Evolutionary conservation across 1,140 invertebrate genomes (phyloP).

Genomic region (Melipona quadrifasciata): DNA sequence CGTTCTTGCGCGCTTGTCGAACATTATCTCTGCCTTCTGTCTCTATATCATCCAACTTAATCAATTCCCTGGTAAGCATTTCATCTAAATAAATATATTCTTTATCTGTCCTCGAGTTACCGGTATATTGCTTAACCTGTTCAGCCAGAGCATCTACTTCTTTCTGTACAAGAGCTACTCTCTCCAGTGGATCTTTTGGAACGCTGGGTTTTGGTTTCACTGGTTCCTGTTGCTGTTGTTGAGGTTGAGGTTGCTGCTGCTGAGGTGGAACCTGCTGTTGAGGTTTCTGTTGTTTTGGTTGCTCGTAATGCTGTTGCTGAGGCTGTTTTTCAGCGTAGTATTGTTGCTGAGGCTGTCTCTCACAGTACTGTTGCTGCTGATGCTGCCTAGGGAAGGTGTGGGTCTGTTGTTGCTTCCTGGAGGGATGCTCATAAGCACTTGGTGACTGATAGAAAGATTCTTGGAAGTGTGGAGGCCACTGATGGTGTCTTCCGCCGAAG

Average conservation of each 20-base stretch:
- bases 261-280: slow-evolving; percentile 56
- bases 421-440: slow-evolving; percentile 73
- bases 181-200: slow-evolving; percentile 87
- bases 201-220: slow-evolving; percentile 77
- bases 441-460: slow-evolving; percentile 68
- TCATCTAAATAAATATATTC: slow-evolving; percentile 95
- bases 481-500: slow-evolving; percentile 58
- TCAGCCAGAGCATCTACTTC: slow-evolving; percentile 90
- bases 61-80: slow-evolving; percentile 95
- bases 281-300: slow-evolving; percentile 59
- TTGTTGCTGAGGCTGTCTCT: slow-evolving; percentile 41
- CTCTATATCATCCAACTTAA: slow-evolving; percentile 95
- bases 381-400: slow-evolving; percentile 45
- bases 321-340: slow-evolving; percentile 32
- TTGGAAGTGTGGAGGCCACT: slow-evolving; percentile 68
- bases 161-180: slow-evolving; percentile 90
- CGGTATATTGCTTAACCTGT: slow-evolving; percentile 90
- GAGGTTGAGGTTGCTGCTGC: slow-evolving; percentile 69
- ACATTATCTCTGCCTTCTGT: slow-evolving; percentile 95
- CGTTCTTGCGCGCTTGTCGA: slow-evolving; percentile 91
- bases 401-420: slow-evolving; percentile 72
- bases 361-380: background rate
- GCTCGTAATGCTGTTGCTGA: slow-evolving; percentile 65
- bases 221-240: slow-evolving; percentile 68
- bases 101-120: slow-evolving; percentile 89